Evolutionary conservation across 2,888 invertebrate genomes (phyloP).

Genomic region (Eubasilissa splendida): DNA sequence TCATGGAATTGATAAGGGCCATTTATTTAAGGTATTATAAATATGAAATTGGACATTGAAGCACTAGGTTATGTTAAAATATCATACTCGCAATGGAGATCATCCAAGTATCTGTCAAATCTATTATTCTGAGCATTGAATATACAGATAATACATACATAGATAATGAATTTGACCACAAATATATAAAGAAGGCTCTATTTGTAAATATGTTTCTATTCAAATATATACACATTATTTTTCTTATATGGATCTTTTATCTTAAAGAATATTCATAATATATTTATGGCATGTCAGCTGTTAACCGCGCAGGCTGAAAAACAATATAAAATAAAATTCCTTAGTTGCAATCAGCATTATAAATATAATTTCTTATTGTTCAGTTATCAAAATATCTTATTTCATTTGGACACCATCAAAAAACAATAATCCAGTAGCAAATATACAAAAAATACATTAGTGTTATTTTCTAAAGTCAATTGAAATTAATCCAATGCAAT

Average conservation of each 20-base stretch:
- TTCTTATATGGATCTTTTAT: conserved; percentile 18
- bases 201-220: conserved; percentile 32
- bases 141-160: conserved; percentile 2
- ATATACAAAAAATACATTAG: background rate
- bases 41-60: background rate
- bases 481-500: background rate
- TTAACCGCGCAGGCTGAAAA: background rate
- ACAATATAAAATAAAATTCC: background rate
- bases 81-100: background rate
- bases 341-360: background rate
- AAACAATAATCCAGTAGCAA: background rate
- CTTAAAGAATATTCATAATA: background rate
- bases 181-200: conserved; percentile 8
- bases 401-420: background rate
- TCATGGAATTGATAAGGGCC: background rate
- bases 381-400: background rate
- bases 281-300: conserved; percentile 12
- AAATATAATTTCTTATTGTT: background rate
- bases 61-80: background rate
- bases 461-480: background rate
- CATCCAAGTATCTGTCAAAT: conserved; percentile 15
- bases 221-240: conserved; percentile 28
- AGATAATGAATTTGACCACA: conserved; percentile 35
- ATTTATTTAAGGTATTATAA: background rate
- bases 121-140: conserved; percentile 21